These are phyloP conservation scores for Rhynchonycteris naso DNA, from an alignment of 2,797 vertebrate genomes.

Conservation along the genomic window DNA sequence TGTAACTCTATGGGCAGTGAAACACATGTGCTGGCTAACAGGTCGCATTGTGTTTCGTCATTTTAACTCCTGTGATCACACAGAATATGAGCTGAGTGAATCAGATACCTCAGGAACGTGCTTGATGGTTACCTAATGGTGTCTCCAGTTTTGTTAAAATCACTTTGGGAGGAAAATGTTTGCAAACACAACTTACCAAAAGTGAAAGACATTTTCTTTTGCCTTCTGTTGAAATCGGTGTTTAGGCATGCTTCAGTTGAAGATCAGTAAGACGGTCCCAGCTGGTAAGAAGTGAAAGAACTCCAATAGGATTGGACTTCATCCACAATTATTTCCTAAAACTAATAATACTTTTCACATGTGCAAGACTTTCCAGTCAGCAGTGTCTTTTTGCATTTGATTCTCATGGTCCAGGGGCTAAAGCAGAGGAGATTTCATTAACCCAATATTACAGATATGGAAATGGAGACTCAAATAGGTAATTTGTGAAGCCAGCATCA, in stretches of 20 bases:
- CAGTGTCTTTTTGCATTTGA: background rate
- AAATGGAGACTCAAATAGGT: background rate
- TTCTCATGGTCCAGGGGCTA: background rate
- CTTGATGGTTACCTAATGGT: background rate
- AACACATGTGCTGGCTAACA: constrained; percentile 13
- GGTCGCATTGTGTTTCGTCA: background rate
- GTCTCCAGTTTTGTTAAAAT: background rate
- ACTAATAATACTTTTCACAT: constrained; percentile 25
- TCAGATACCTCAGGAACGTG: background rate
- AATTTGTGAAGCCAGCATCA: background rate
- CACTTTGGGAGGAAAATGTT: background rate
- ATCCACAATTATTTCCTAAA: constrained; percentile 25
- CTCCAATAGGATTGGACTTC: background rate
- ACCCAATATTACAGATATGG: background rate
- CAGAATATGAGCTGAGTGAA: background rate
- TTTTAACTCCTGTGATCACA: background rate
- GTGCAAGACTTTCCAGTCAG: background rate
- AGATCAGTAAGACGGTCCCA: background rate
- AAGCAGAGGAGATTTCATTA: background rate
- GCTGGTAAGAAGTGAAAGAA: background rate
- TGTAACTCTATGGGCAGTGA: constrained; percentile 14
- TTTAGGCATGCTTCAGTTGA: background rate
- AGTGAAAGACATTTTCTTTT: constrained; percentile 17
- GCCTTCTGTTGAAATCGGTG: background rate
- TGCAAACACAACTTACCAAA: background rate